A percentile compares a stretch with the other conserved stretches of the same genome.
Evolutionary conservation across 2,888 invertebrate species (phyloP).

Genomic region (Athrips mouffetella): DNA sequence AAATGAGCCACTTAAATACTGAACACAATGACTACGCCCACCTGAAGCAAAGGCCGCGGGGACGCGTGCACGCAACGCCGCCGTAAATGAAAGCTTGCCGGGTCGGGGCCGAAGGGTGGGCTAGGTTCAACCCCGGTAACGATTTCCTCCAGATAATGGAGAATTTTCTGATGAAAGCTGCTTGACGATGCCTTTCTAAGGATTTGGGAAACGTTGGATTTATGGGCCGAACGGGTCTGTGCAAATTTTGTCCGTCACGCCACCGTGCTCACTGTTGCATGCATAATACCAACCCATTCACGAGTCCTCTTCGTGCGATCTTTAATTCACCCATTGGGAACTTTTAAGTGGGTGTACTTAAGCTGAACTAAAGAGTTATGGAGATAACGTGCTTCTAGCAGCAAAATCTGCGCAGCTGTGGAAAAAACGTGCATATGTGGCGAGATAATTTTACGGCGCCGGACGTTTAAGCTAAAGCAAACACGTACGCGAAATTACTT

Average conservation of each 20-base stretch:
- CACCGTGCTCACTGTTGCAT: conserved; percentile 53
- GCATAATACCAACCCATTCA: conserved; percentile 46
- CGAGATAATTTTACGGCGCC: conserved; percentile 55
- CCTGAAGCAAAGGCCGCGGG: conserved; percentile 71
- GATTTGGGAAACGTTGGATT: conserved; percentile 67
- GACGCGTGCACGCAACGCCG: conserved; percentile 73
- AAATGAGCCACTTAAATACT: conserved; percentile 77
- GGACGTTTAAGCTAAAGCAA: conserved; percentile 56
- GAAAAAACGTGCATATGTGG: conserved; percentile 49
- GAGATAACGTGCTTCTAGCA: conserved; percentile 48
- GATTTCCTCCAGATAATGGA: conserved; percentile 76
- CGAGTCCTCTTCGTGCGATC: conserved; percentile 38
- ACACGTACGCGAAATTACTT: conserved; percentile 60
- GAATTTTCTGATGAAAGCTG: conserved; percentile 75
- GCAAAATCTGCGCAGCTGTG: conserved; percentile 44
- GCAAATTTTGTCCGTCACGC: conserved; percentile 62
- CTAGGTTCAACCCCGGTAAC: conserved; percentile 70
- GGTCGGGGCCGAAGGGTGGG: conserved; percentile 62
- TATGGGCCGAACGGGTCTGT: conserved; percentile 58
- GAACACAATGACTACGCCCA: conserved; percentile 73
- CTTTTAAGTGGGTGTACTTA: conserved; percentile 39
- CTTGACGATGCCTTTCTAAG: conserved; percentile 66
- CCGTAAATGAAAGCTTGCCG: conserved; percentile 69
- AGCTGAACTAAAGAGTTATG: conserved; percentile 47
- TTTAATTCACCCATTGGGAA: conserved; percentile 35